A percentile compares a stretch with the other conserved stretches of the same genome.
Conservation (phyloP, 2,797 vertebrate species). For the Phrynocephalus vlangalii region DNA sequence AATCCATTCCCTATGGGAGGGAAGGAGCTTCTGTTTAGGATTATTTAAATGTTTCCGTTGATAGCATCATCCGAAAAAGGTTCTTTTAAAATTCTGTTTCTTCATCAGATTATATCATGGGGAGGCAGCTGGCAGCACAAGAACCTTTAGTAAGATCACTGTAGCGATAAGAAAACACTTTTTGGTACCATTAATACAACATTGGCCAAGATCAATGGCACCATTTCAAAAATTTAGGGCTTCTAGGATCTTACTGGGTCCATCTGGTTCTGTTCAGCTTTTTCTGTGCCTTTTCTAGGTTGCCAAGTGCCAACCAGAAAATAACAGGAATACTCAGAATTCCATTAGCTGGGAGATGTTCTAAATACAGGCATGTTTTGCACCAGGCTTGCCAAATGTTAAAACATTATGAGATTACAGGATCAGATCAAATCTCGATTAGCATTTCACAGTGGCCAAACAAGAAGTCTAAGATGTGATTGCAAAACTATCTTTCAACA, state of each 20-base stretch:
- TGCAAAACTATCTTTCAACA: too few species aligned
- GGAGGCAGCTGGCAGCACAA: constrained; percentile 20
- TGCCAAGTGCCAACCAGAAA: neutral
- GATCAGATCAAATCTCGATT: too few species aligned
- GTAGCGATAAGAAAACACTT: neutral
- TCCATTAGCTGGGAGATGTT: neutral
- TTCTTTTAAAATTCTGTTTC: constrained; percentile 21
- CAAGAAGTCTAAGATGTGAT: too few species aligned
- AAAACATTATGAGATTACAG: neutral
- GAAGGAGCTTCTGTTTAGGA: constrained; percentile 33
- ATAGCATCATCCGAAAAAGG: constrained; percentile 16
- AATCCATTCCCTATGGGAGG: constrained; percentile 16
- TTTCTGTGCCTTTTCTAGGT: neutral
- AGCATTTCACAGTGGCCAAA: too few species aligned
- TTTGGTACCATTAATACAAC: neutral
- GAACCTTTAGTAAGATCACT: neutral
- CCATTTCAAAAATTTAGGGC: neutral
- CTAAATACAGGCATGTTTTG: neutral
- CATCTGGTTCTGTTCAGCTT: neutral
- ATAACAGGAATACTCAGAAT: neutral
- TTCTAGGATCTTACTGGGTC: neutral
- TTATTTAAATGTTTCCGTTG: constrained; percentile 39
- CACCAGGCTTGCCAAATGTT: neutral
- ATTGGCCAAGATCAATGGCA: neutral
- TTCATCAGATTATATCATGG: constrained; percentile 24